Evolutionary conservation across 2,888 invertebrate genomes (phyloP).

Genomic region (Osmoderma eremita): DNA sequence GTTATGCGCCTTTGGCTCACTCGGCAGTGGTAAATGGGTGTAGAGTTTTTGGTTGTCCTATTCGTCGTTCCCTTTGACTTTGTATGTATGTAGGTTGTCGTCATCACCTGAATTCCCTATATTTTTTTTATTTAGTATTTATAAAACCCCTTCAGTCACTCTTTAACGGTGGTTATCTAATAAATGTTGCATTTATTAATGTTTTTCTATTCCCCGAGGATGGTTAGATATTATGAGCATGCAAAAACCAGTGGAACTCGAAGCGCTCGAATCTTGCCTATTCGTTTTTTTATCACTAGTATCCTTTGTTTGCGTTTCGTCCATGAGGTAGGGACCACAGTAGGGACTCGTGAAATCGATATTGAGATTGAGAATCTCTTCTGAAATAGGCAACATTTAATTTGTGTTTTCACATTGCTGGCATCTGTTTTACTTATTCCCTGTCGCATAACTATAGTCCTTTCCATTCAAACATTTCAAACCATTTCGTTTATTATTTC

Average conservation of each 20-base stretch:
- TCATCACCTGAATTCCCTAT: slow-evolving; percentile 25
- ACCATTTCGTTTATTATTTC: too few species aligned
- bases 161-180: slow-evolving; percentile 37
- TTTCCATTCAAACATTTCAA: too few species aligned
- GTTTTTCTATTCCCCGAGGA: slow-evolving; percentile 9
- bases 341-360: slow-evolving; percentile 19
- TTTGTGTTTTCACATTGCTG: too few species aligned
- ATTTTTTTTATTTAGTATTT: slow-evolving; percentile 19
- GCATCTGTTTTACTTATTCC: too few species aligned
- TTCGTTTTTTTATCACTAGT: slow-evolving; percentile 15
- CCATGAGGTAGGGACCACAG: neutral
- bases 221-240: slow-evolving; percentile 12
- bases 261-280: slow-evolving; percentile 7
- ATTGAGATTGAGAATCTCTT: neutral
- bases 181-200: slow-evolving; percentile 20
- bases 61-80: slow-evolving; percentile 25
- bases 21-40: slow-evolving; percentile 31
- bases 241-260: slow-evolving; percentile 10
- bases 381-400: too few species aligned
- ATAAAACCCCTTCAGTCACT: slow-evolving; percentile 11
- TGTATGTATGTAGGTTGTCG: slow-evolving; percentile 20
- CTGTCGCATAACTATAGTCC: too few species aligned
- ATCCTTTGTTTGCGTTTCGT: slow-evolving; percentile 21
- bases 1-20: slow-evolving; percentile 57
- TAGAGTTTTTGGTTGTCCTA: slow-evolving; percentile 31